A percentile compares a stretch with the other conserved stretches of the same genome.
phyloP scores from a whole-genome alignment of 1,140 invertebrate species.

The Tachypleus tridentatus region DNA sequence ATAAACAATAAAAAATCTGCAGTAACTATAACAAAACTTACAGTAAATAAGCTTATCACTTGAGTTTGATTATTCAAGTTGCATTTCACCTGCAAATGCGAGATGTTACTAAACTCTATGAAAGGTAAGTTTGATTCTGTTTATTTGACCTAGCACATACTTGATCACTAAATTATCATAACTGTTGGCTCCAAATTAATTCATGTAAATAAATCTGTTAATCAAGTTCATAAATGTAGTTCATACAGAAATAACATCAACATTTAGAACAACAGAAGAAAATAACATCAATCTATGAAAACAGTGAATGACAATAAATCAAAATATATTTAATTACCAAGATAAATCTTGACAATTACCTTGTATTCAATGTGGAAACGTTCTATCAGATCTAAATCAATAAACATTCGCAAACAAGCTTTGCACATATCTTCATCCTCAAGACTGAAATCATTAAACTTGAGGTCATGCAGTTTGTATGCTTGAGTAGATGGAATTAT shows the following conservation, averaged over 20 bases:
- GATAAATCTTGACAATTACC: conserved; percentile 33
- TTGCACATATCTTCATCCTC: conserved; percentile 72
- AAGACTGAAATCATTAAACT: conserved; percentile 74
- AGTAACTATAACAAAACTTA: no score
- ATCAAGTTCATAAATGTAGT: no score
- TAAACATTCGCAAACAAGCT: conserved; percentile 80
- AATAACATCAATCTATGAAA: neutral
- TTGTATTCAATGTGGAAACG: conserved; percentile 82
- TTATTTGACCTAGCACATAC: no score
- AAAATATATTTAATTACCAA: neutral
- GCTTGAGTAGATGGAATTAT: conserved; percentile 68
- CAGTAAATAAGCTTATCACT: no score
- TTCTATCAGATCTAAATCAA: conserved; percentile 79
- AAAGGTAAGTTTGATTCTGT: no score
- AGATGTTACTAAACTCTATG: no score
- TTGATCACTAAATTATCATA: no score
- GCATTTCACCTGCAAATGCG: no score
- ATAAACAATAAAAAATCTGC: no score
- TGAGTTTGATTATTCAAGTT: no score
- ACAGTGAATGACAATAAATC: neutral
- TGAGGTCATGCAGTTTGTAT: conserved; percentile 67
- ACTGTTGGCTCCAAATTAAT: no score
- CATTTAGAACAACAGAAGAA: neutral
- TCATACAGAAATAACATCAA: neutral
- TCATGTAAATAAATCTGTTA: no score